A percentile compares a stretch with the other conserved stretches of the same genome.
Evolutionary conservation across 2,797 vertebrate species (phyloP).

Genomic region (Acanthopagrus latus): DNA sequence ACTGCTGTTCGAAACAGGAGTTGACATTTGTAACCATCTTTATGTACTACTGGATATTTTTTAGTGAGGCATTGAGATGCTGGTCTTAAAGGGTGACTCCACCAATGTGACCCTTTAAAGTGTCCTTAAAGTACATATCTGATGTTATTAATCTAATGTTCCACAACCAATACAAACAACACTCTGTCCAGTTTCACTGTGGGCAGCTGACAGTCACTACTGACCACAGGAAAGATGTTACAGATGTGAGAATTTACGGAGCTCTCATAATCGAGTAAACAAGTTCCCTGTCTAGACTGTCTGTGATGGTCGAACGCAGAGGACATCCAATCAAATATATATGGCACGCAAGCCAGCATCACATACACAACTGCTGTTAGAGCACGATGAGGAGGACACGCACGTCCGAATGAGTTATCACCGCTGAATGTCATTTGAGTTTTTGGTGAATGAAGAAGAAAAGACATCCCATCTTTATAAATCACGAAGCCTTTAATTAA

Average conservation of each 20-base stretch:
- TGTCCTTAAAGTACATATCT: constrained; percentile 1
- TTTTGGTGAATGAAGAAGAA: neutral
- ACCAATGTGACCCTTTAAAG: too few species aligned
- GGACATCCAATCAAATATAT: constrained; percentile 44
- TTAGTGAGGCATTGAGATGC: neutral
- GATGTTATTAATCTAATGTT: neutral
- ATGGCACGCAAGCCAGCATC: constrained; percentile 23
- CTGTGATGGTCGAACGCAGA: constrained; percentile 24
- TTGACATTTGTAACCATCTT: too few species aligned
- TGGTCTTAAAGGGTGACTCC: neutral
- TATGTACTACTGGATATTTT: too few species aligned
- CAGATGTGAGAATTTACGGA: constrained; percentile 36
- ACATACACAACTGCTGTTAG: constrained; percentile 3
- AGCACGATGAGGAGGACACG: constrained; percentile 11
- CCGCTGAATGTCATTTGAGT: constrained; percentile 1
- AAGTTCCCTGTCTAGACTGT: constrained; percentile 26
- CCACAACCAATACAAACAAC: constrained; percentile 22
- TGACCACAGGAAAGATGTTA: constrained; percentile 37
- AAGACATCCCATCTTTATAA: neutral
- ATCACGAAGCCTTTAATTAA: neutral
- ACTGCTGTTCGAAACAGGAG: too few species aligned
- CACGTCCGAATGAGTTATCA: neutral
- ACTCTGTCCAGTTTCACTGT: constrained; percentile 20
- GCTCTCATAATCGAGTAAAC: constrained; percentile 40
- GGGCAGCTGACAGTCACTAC: constrained; percentile 35